These are phyloP conservation scores for Hyles lineata DNA, from an alignment of 2,888 invertebrate genomes.

Conservation along the genomic window DNA sequence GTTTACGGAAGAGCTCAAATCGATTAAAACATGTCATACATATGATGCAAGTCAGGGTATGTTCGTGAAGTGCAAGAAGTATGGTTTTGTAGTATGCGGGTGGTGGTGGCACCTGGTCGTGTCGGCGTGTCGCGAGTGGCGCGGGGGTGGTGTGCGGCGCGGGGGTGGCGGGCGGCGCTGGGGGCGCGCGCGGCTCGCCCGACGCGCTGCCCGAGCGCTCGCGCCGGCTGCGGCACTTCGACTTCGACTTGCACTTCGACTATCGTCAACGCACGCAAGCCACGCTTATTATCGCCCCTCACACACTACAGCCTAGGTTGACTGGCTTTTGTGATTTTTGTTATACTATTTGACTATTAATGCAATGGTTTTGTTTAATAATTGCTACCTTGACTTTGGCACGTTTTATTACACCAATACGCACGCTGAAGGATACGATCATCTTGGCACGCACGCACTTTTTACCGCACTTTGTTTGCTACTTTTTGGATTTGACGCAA, in stretches of 20 bases:
- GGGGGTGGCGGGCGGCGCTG: background rate
- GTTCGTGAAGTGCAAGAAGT: background rate
- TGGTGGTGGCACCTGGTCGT: background rate
- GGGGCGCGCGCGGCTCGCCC: background rate
- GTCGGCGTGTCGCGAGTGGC: background rate
- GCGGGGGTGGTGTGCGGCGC: background rate
- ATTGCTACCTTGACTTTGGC: too few species aligned
- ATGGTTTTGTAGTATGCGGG: background rate
- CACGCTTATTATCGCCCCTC: background rate
- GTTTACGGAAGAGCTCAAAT: too few species aligned
- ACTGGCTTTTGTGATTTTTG: background rate
- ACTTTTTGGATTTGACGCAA: background rate
- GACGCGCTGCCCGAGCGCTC: background rate
- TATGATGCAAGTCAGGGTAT: background rate
- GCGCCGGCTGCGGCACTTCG: constrained; percentile 33
- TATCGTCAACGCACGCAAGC: constrained; percentile 31
- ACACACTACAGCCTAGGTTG: background rate
- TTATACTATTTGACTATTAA: background rate
- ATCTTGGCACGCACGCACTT: background rate
- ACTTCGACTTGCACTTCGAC: constrained; percentile 37
- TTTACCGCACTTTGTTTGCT: background rate
- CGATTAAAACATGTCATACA: too few species aligned
- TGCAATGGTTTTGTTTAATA: background rate
- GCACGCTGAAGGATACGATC: background rate
- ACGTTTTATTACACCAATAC: too few species aligned